Evolutionary conservation across 37 sponge, comb jelly and placozoan genomes (phyloP), one percentile per base, ranked within the genome.

Genomic region (Chondrosia reniformis): DNA sequence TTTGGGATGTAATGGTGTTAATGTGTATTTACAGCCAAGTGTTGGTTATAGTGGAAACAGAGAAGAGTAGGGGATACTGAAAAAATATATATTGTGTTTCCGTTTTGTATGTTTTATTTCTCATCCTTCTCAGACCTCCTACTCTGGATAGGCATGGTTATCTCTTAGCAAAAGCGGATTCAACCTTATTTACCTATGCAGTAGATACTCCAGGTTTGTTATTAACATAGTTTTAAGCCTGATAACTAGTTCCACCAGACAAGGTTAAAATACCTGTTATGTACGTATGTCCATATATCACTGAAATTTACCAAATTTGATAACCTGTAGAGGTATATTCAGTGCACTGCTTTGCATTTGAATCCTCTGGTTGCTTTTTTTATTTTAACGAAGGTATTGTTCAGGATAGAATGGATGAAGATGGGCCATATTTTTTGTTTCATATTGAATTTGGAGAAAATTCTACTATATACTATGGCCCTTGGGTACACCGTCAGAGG

Each of bases 401-500:
- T 21, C 39, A 13, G 9, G 72, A 69, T 12, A 25, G 42, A 69
- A 34, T 69, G 32, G 77, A 80, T 0, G 76, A 46, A 15, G 38
- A 62, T 24, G 78, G 75, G 19, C 89, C 89, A 13, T 80, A 80
- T 28, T 84, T 69, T 61, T 71, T 79, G n/a, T 84, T 83, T 67
- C 77, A 75, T 28, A 80, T 80, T 27, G 67, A 63, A 8, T 59
- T 88, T 43, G 89, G 89, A 24, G 17, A 36, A 22, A 64, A 76
- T 13, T 54, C 84, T 61, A 74, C 76, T 36, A 46, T 83, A 34
- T 84, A 88, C 63, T 88, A 88, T 80, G 84, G 89, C 46, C 78
- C 76, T 43, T 88, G 80, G 84, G 89, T 46, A 24, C 84, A 84
- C 72, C 54, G 80, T 4, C 84, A 84, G 15, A 64, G 89, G 77